These are phyloP conservation scores for Epizoanthus ramosus DNA, from an alignment of 92 coral and sea anemone species.

Conservation along the genomic window DNA sequence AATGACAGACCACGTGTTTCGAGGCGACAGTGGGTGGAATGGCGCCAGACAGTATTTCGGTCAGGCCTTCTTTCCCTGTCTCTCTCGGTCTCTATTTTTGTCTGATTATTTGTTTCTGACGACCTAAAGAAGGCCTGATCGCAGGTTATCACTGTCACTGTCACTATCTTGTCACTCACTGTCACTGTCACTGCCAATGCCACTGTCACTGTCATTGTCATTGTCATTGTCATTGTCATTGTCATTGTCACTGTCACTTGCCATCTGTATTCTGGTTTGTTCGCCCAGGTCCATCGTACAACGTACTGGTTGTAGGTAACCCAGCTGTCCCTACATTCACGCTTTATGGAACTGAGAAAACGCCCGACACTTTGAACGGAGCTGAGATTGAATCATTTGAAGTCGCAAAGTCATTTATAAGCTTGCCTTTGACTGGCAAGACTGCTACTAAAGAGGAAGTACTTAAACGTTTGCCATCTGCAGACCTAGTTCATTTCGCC, in stretches of 20 bases:
- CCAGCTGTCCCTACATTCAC: slow-evolving; percentile 14
- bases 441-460: slow-evolving; percentile 16
- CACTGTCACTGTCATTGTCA: too few species aligned
- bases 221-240: too few species aligned
- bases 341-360: background rate
- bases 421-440: background rate
- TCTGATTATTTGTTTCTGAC: too few species aligned
- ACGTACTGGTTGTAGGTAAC: slow-evolving; percentile 23
- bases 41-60: too few species aligned
- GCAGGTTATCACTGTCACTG: too few species aligned
- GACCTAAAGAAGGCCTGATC: too few species aligned
- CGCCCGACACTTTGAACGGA: background rate
- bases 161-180: too few species aligned
- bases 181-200: too few species aligned
- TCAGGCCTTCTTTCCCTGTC: too few species aligned
- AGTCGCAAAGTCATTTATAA: slow-evolving; percentile 1
- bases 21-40: too few species aligned
- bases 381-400: background rate
- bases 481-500: slow-evolving; percentile 29
- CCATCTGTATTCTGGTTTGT: background rate
- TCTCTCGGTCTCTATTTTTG: too few species aligned
- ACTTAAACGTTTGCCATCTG: slow-evolving; percentile 12
- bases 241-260: background rate
- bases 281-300: background rate
- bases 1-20: too few species aligned